Evolutionary conservation across 2,888 invertebrate genomes (phyloP).

Genomic region (Eugnorisma glareosa): DNA sequence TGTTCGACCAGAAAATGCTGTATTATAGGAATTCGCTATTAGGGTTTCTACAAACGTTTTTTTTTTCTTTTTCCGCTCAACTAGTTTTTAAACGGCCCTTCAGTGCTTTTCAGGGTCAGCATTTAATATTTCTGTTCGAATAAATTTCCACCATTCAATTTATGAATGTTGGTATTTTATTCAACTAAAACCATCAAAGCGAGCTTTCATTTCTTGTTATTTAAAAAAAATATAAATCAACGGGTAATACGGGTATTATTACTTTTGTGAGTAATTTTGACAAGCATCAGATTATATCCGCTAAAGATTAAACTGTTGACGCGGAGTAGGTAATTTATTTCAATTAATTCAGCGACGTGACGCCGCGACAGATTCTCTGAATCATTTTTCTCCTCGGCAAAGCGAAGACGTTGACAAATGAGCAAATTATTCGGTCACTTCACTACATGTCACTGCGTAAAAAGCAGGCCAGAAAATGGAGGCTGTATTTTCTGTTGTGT

Average conservation of each 20-base stretch:
- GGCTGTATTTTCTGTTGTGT: conserved; percentile 64
- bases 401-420: conserved; percentile 88
- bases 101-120: conserved; percentile 4
- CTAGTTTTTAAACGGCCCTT: conserved; percentile 14
- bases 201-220: neutral
- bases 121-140: conserved; percentile 12
- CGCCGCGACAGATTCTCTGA: conserved; percentile 86
- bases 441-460: conserved; percentile 76
- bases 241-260: conserved; percentile 14
- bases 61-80: conserved; percentile 14
- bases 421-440: conserved; percentile 87
- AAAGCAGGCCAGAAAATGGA: conserved; percentile 65
- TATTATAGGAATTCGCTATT: conserved; percentile 16
- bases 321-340: conserved; percentile 85
- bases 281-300: conserved; percentile 77
- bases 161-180: neutral
- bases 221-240: neutral
- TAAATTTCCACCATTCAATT: neutral
- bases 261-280: conserved; percentile 73
- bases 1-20: conserved; percentile 39
- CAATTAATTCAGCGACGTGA: conserved; percentile 87
- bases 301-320: conserved; percentile 82
- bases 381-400: conserved; percentile 87
- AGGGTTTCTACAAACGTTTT: conserved; percentile 12
- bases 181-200: neutral